These are phyloP conservation scores for Gouania willdenowi DNA, from an alignment of 2,797 vertebrate species.

Conservation along the genomic window DNA sequence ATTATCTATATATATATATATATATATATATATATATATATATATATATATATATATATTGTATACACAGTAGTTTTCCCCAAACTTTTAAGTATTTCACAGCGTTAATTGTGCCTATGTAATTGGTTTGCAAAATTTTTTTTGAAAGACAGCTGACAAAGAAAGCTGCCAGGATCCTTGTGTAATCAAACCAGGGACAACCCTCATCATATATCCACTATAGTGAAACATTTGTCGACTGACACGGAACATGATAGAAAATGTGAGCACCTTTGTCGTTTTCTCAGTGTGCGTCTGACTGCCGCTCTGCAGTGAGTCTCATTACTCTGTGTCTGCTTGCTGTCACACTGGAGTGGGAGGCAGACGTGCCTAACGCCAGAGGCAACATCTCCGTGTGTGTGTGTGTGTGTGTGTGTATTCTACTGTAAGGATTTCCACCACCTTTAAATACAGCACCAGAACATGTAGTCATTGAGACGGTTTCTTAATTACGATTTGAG, in stretches of 20 bases:
- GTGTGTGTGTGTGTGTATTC: constrained; percentile 2
- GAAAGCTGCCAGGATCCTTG: constrained; percentile 5
- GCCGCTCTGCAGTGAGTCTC: constrained; percentile 57
- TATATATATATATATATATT: too few species aligned
- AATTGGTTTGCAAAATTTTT: too few species aligned
- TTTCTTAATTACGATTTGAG: constrained; percentile 16
- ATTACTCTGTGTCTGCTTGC: constrained; percentile 67
- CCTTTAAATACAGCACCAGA: constrained; percentile 24
- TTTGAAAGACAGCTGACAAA: too few species aligned
- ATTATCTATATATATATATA: too few species aligned
- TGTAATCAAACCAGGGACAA: constrained; percentile 37
- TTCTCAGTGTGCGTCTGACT: constrained; percentile 51
- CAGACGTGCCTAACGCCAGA: constrained; percentile 54
- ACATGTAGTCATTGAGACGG: constrained; percentile 4
- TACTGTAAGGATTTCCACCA: constrained; percentile 1
- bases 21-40: too few species aligned
- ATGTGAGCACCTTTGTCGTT: constrained; percentile 36
- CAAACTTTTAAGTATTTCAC: too few species aligned
- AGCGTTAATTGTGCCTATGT: too few species aligned
- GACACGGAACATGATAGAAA: constrained; percentile 40
- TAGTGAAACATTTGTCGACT: constrained; percentile 43
- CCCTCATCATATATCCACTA: constrained; percentile 15
- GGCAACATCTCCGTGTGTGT: constrained; percentile 45
- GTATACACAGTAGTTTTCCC: too few species aligned
- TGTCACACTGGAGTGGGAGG: constrained; percentile 58